A percentile compares a stretch with the other conserved stretches of the same genome.
Conservation (phyloP, 2,797 vertebrate species). For the Antrozous pallidus region DNA sequence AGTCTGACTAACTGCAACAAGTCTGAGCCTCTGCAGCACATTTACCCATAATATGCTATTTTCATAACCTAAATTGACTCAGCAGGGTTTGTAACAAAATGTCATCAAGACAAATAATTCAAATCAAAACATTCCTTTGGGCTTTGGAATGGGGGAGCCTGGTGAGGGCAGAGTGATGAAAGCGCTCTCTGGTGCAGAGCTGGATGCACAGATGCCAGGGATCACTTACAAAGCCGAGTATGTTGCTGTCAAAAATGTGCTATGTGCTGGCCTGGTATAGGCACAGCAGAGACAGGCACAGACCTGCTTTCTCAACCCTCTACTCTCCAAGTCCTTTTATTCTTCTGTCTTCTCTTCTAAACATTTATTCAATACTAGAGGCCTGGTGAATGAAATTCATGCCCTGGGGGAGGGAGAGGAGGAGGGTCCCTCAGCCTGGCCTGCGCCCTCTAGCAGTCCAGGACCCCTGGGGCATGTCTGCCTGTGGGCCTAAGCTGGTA, state of each 20-base stretch:
- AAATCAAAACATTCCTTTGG: neutral
- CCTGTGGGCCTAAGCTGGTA: no score
- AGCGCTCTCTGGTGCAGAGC: neutral
- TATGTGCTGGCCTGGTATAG: neutral
- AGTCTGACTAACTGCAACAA: neutral
- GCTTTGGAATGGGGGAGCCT: neutral
- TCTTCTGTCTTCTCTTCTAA: neutral
- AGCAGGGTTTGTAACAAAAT: conserved; percentile 9
- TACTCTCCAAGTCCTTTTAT: neutral
- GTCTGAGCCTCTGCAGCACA: neutral
- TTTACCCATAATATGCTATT: neutral
- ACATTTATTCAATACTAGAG: neutral
- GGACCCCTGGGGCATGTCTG: no score
- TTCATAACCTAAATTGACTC: neutral
- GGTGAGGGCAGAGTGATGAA: neutral
- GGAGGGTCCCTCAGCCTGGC: no score
- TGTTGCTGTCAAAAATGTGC: neutral
- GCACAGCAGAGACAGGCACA: neutral
- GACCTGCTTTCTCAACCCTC: neutral
- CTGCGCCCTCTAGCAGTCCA: no score
- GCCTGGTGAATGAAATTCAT: no score
- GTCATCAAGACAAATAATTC: conserved; percentile 7
- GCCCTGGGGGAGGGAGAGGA: no score
- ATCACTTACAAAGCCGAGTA: neutral
- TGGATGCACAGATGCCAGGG: neutral